These are phyloP conservation scores for Nemapogon koenigi DNA, from an alignment of 2,888 invertebrate genomes.

Conservation along the genomic window DNA sequence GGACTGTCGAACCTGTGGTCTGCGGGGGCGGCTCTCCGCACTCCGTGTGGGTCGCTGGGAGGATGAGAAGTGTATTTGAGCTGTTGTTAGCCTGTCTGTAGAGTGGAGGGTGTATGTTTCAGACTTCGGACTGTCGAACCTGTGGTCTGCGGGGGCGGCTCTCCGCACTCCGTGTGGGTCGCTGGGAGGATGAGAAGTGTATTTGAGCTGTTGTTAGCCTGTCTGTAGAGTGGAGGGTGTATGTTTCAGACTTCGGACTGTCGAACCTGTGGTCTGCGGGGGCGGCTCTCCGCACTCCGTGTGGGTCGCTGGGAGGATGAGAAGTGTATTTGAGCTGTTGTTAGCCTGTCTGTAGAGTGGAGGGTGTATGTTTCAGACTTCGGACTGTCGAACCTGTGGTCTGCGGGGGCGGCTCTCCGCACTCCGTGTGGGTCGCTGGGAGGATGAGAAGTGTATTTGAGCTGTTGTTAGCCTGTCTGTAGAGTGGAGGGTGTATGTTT, in stretches of 20 bases:
- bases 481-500: too few species aligned
- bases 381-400: constrained; percentile 75
- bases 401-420: constrained; percentile 64
- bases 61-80: too few species aligned
- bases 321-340: too few species aligned
- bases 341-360: too few species aligned
- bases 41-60: constrained; percentile 81
- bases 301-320: constrained; percentile 81
- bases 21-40: constrained; percentile 67
- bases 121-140: constrained; percentile 80
- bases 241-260: constrained; percentile 80
- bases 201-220: too few species aligned
- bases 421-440: constrained; percentile 82
- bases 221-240: too few species aligned
- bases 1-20: constrained; percentile 75
- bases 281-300: constrained; percentile 73
- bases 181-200: too few species aligned
- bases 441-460: too few species aligned
- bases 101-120: too few species aligned
- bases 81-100: too few species aligned
- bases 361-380: too few species aligned
- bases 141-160: constrained; percentile 65
- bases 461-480: too few species aligned
- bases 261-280: constrained; percentile 71
- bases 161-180: constrained; percentile 80